These are phyloP conservation scores for Mus pahari DNA, from an alignment of 2,113 vertebrate genomes.

Conservation along the genomic window DNA sequence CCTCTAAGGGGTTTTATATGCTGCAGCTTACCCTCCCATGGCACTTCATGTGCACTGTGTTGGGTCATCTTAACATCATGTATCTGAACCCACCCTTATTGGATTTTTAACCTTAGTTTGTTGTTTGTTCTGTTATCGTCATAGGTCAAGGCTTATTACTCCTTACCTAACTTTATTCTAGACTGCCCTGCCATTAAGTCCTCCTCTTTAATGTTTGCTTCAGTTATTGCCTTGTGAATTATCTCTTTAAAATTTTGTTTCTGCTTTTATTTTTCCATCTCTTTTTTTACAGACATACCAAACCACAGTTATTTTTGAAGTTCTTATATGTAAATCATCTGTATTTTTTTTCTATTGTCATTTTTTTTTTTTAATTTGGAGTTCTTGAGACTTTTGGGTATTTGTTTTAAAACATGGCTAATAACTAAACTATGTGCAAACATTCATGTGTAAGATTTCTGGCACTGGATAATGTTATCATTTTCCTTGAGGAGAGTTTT, in stretches of 20 bases:
- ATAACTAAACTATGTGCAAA: not conserved
- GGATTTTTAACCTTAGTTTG: not conserved
- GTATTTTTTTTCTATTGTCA: not conserved
- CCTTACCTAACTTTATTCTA: not conserved
- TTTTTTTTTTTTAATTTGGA: constrained; percentile 17
- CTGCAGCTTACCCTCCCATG: not conserved
- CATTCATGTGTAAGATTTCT: not conserved
- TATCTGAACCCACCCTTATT: not conserved
- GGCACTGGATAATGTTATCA: not conserved
- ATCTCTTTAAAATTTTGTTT: constrained; percentile 11
- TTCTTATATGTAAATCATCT: not conserved
- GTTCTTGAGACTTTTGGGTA: not conserved
- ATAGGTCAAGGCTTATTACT: not conserved
- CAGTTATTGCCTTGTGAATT: not conserved
- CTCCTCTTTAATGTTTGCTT: constrained; percentile 37
- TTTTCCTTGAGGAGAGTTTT: constrained; percentile 48
- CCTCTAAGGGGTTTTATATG: not conserved
- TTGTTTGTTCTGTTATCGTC: not conserved
- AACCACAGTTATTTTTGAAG: constrained; percentile 30
- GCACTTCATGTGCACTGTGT: not conserved
- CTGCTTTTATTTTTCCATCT: not conserved
- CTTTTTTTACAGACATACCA: not conserved
- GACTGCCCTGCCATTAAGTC: not conserved
- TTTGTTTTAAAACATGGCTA: constrained; percentile 21
- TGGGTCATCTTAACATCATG: not conserved